Evolutionary conservation across 1,140 invertebrate genomes (phyloP), one percentile per base, ranked within the genome.

Genomic region (Asbolus verrucosus): DNA sequence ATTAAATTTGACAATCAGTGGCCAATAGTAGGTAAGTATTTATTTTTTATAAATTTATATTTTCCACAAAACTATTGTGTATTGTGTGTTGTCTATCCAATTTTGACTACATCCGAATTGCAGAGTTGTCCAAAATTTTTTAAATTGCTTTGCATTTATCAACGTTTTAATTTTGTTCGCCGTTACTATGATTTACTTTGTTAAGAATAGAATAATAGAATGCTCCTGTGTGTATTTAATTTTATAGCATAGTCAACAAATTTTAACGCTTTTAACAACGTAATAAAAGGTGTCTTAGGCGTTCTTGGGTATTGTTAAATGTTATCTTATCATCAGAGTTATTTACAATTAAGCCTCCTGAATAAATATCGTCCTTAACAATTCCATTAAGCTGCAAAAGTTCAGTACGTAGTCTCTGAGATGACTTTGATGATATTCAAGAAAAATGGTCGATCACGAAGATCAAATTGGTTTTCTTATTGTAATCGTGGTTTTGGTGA

Each of bases 381-480:
- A 54, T 54, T 63, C 8, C 6, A 15, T 13, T 63, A 11, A 41
- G 33, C 13, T 39, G 33, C 39, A 41, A 6, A 62, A 41, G 61
- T 63, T 63, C 14, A 63, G 21, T 38, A 24, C 18, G 21, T 19
- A 6, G 11, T 11, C 19, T 39, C 21, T 38, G 21, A 19, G 6
- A 63, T 63, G 39, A 63, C 21, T 54, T 54, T 54, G 46, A 13
- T 54, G 8, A 0, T 54, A 13, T 54, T 27, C 6, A 54, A 54
- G 11, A 63, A 63, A 6, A 63, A 63, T 63, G 61, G 33, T 19
- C 39, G 33, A 63, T 39, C 61, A 13, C 19, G 61, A 63, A 38
- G 60, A 63, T 63, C 61, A 63, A 63, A 63, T 63, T 63, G 61
- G 61, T 63, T 63, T 63, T 41, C n/a, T 63, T 18, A 39, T 63